These are phyloP conservation scores for Drepanosiphum platanoidis DNA, from an alignment of 2,888 invertebrate species.

Conservation along the genomic window DNA sequence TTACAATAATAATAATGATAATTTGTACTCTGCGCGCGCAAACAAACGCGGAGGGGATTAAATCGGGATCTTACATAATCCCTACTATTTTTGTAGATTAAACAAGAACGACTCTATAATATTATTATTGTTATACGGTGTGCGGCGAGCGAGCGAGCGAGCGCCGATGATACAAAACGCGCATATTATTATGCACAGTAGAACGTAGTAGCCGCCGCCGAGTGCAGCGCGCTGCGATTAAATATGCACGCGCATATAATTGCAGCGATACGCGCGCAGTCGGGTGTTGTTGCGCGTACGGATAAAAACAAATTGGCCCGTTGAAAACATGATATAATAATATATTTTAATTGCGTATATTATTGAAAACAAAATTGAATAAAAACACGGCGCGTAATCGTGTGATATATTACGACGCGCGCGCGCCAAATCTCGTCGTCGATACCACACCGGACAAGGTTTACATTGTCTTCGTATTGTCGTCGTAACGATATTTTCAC, in stretches of 20 bases:
- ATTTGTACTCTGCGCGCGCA: background rate
- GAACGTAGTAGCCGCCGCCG: too few relatives aligned
- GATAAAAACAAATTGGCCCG: constrained; percentile 7
- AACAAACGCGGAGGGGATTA: background rate
- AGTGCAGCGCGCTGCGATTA: background rate
- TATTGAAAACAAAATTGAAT: background rate
- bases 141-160: too few relatives aligned
- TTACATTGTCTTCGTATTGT: too few relatives aligned
- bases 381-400: too few relatives aligned
- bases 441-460: too few relatives aligned
- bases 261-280: constrained; percentile 5
- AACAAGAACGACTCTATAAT: background rate
- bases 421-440: too few relatives aligned
- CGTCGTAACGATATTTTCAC: too few relatives aligned
- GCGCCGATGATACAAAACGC: background rate
- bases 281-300: background rate
- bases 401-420: too few relatives aligned
- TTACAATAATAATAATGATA: too few relatives aligned
- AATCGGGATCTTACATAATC: background rate
- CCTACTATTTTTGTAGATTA: constrained; percentile 21
- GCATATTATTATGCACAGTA: background rate
- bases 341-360: constrained; percentile 27
- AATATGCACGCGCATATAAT: constrained; percentile 13
- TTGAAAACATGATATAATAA: constrained; percentile 20
- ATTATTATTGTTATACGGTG: too few relatives aligned